phyloP scores from a whole-genome alignment of 1,140 invertebrate species.

The Caenorhabditis tropicalis region DNA sequence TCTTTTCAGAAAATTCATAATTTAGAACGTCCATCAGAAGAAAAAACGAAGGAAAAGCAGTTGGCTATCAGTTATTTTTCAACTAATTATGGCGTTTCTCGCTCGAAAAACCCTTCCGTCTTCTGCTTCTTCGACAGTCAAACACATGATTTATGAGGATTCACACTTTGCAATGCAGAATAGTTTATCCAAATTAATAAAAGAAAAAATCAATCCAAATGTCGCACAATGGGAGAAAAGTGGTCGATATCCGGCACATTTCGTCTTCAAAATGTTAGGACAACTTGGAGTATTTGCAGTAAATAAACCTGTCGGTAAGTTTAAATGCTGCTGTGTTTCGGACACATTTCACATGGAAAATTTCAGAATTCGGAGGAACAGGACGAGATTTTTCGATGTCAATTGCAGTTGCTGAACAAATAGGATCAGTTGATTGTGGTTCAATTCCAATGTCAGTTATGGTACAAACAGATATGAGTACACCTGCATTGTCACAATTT shows the following conservation, averaged over 20 bases:
- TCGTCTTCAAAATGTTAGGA: conserved; percentile 76
- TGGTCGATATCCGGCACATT: conserved; percentile 75
- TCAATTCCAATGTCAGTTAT: conserved; percentile 75
- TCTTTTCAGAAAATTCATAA: background rate
- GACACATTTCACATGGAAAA: conserved; percentile 24
- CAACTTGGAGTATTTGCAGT: conserved; percentile 76
- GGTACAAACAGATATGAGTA: conserved; percentile 64
- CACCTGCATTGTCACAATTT: conserved; percentile 73
- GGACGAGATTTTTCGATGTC: conserved; percentile 77
- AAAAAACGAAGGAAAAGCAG: background rate
- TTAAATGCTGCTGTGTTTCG: background rate
- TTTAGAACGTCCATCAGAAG: background rate
- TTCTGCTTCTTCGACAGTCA: background rate
- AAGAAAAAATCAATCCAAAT: conserved; percentile 77
- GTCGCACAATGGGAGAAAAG: conserved; percentile 77
- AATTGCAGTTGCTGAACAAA: conserved; percentile 76
- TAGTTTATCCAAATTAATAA: conserved; percentile 71
- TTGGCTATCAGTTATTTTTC: background rate
- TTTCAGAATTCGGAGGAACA: conserved; percentile 76
- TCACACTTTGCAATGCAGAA: conserved; percentile 35
- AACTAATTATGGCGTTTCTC: background rate
- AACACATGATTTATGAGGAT: conserved; percentile 39
- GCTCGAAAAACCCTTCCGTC: background rate
- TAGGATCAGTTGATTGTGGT: conserved; percentile 76
- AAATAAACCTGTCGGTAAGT: conserved; percentile 73